Evolutionary conservation across 2,113 vertebrate species (phyloP).

Genomic region (Pavo muticus): DNA sequence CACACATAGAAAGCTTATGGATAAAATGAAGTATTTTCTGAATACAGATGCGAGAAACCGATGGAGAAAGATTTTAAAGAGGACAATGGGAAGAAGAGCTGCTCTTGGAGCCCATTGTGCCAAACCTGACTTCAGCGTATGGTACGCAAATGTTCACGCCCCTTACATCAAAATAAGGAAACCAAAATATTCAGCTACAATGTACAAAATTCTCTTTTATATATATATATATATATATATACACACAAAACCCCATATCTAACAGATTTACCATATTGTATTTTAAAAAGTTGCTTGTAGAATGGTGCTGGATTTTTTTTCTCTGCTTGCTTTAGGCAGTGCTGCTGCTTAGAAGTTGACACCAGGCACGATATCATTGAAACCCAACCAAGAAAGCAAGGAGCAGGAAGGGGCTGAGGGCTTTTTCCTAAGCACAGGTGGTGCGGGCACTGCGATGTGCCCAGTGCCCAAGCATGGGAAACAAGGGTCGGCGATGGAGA

Average conservation of each 20-base stretch:
- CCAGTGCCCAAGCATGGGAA: conserved; percentile 57
- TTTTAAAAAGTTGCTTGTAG: conserved; percentile 77
- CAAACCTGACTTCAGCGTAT: conserved; percentile 64
- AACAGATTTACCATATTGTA: conserved; percentile 71
- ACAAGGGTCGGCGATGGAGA: neutral
- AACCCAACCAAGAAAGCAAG: conserved; percentile 62
- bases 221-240: neutral
- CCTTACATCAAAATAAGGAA: conserved; percentile 70
- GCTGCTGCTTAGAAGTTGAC: conserved; percentile 73
- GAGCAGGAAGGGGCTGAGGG: conserved; percentile 66
- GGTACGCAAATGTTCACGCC: conserved; percentile 38
- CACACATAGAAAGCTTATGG: conserved; percentile 36
- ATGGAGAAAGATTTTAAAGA: conserved; percentile 21
- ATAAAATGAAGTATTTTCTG: conserved; percentile 42
- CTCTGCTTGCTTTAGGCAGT: conserved; percentile 82
- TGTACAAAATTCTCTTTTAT: conserved; percentile 77
- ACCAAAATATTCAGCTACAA: conserved; percentile 73
- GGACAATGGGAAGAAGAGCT: conserved; percentile 65
- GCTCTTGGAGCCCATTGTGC: conserved; percentile 70
- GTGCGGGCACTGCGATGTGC: conserved; percentile 51
- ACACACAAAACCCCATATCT: conserved; percentile 73
- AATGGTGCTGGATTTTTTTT: conserved; percentile 76
- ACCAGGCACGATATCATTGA: conserved; percentile 69
- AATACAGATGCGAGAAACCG: neutral
- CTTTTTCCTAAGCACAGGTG: conserved; percentile 51